Evolutionary conservation across 37 sponge, comb jelly and placozoan genomes (phyloP), one percentile per base, ranked within the genome.

Genomic region (Axinella damicornis): DNA sequence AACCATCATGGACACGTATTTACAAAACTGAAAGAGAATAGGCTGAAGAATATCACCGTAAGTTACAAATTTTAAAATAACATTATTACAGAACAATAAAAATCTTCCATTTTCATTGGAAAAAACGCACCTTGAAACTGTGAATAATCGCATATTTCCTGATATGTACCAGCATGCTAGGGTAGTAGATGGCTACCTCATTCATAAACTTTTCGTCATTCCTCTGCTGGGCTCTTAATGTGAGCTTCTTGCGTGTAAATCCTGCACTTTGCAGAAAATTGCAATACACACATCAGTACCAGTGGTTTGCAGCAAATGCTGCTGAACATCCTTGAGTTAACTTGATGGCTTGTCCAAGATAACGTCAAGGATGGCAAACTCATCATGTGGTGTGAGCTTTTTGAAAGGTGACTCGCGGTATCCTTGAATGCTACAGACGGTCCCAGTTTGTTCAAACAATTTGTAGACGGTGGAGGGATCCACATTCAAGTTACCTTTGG

Each of bases 401-500:
- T 72, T 72, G 17, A 14, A 21, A 2, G 73, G 33, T 9, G 22
- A 38, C 53, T 72, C 73, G 40, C 30, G 73, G 37, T 72, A 72
- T n/a, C 73, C 73, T n/a, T 38, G 73, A 46, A 72, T 41, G 30
- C 73, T 72, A 28, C 46, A 21, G 19, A 61, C 62, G 5, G 62
- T 61, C n/a, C 62, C 27, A 20, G 53, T 72, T 41, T 72, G 53
- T 28, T 72, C 73, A 72, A 46, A 72, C 24, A 72, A 41, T 46
- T 72, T 38, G 46, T 9, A 46, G 9, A 46, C 46, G 9, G 46
- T 46, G 46, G 46, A 46, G 9, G 46, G 46, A 9, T 46, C 46
- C 4, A 46, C 46, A 46, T 46, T 46, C 46, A 46, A 46, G 46
- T 46, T 46, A n/a, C n/a, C n/a, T n/a, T n/a, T n/a, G n/a, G n/a